Percentiles rank a stretch among this genome's conserved stretches.
Conservation (phyloP, 2,888 invertebrate species). For the Parnassius smintheus region DNA sequence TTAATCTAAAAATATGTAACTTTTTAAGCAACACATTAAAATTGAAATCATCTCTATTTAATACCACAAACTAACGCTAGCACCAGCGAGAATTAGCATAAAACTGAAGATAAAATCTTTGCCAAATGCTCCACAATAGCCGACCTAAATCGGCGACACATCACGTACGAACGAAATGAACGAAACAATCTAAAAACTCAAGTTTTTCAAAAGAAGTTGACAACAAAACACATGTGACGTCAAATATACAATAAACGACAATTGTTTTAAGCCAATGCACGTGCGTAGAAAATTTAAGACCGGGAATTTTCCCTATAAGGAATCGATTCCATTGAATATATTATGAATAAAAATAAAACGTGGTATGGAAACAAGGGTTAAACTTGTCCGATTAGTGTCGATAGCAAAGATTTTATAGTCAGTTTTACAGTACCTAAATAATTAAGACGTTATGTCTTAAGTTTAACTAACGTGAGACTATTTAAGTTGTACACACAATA, state of each 20-base stretch:
- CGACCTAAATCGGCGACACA: conserved; percentile 1
- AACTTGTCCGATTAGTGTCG: conserved; percentile 5
- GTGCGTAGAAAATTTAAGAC: conserved; percentile 16
- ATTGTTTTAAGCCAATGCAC: conserved; percentile 8
- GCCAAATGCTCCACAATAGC: conserved; percentile 10
- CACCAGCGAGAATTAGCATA: background rate
- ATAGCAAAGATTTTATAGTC: background rate
- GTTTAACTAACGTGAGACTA: too few relatives aligned
- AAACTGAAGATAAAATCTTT: background rate
- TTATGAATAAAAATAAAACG: background rate
- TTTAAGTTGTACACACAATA: too few relatives aligned
- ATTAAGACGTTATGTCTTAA: too few relatives aligned
- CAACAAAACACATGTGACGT: conserved; percentile 15
- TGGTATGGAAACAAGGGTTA: background rate
- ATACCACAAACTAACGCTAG: background rate
- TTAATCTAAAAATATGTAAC: too few relatives aligned
- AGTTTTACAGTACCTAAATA: too few relatives aligned
- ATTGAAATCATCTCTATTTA: too few relatives aligned
- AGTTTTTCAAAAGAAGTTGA: conserved; percentile 11
- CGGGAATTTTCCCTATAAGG: conserved; percentile 11
- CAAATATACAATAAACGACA: background rate
- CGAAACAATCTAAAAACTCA: conserved; percentile 3
- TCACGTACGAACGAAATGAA: conserved; percentile 5
- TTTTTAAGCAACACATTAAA: too few relatives aligned
- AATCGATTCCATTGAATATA: background rate